Percentiles rank a stretch among this genome's conserved stretches.
These are phyloP conservation scores for Cairina moschata DNA, from an alignment of 2,113 vertebrate species.

Conservation along the genomic window DNA sequence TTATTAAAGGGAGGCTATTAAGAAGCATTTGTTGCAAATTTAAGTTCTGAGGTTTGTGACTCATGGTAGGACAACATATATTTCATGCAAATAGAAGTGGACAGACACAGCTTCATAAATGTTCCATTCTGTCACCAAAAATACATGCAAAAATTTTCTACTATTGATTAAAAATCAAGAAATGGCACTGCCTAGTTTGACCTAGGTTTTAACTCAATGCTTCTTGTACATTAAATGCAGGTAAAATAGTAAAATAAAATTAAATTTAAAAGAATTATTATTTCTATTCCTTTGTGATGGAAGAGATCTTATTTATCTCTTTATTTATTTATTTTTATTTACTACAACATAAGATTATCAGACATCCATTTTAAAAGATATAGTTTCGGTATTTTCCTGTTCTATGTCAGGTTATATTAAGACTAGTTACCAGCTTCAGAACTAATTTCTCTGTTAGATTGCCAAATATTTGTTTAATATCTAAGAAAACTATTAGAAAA, in stretches of 20 bases:
- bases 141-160: neutral
- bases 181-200: neutral
- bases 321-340: accelerated
- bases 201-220: neutral
- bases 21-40: slow-evolving; percentile 28
- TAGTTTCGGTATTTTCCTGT: neutral
- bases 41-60: slow-evolving; percentile 46
- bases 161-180: slow-evolving; percentile 28
- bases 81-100: slow-evolving; percentile 19
- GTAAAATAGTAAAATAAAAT: slow-evolving; percentile 7
- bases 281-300: neutral
- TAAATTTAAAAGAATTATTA: slow-evolving; percentile 4
- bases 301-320: accelerated
- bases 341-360: neutral
- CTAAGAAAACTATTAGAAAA: neutral
- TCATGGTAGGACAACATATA: neutral
- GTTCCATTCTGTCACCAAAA: neutral
- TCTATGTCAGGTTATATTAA: neutral
- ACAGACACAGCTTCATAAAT: slow-evolving; percentile 2
- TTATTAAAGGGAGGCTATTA: slow-evolving; percentile 69
- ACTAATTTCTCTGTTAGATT: neutral
- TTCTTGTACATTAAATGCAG: neutral
- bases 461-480: neutral
- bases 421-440: neutral
- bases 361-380: neutral